phyloP scores from a whole-genome alignment of 2,888 invertebrate genomes.

The Bembecia ichneumoniformis region DNA sequence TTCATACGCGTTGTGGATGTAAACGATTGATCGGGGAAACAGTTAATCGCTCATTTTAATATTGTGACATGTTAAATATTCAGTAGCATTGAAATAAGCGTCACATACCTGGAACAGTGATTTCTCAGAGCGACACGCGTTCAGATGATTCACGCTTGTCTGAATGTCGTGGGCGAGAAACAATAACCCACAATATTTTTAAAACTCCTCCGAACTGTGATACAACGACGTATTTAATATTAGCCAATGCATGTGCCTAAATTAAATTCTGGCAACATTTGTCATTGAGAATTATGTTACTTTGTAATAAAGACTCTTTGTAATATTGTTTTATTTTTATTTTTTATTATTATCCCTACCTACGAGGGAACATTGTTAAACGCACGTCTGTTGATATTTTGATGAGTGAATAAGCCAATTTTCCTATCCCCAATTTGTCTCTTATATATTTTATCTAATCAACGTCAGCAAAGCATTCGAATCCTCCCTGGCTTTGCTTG shows the following conservation, averaged over 20 bases:
- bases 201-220: constrained; percentile 32
- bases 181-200: constrained; percentile 46
- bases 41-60: constrained; percentile 13
- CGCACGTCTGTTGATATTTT: too few species aligned
- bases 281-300: background rate
- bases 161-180: constrained; percentile 43
- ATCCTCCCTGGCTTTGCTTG: too few species aligned
- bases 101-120: constrained; percentile 33
- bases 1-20: background rate
- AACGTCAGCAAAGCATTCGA: too few species aligned
- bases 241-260: constrained; percentile 21
- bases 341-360: background rate
- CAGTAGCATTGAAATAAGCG: constrained; percentile 21
- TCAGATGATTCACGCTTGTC: constrained; percentile 33
- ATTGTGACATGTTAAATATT: constrained; percentile 13
- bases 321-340: background rate
- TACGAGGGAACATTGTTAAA: too few species aligned
- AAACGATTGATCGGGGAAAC: background rate
- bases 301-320: background rate
- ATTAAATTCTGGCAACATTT: background rate
- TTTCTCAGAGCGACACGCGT: constrained; percentile 30
- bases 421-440: too few species aligned
- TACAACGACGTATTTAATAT: constrained; percentile 43
- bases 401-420: too few species aligned
- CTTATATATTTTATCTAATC: too few species aligned